Base-by-base conservation (phyloP, 2,888 invertebrate species). In the Clusia tigrina region DNA sequence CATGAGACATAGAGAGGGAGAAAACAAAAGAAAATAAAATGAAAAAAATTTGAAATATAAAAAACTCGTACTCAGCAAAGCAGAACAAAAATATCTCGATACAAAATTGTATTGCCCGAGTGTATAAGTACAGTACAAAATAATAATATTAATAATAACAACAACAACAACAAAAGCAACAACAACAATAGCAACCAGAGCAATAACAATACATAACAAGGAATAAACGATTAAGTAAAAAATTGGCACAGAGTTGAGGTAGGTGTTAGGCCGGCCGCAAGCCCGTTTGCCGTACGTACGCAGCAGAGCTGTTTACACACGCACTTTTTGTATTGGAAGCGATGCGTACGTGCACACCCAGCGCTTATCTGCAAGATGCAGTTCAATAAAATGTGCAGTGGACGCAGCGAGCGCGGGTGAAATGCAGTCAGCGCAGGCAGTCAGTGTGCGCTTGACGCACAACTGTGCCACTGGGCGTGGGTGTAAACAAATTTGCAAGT, bases 401-500 rank as follows among this genome's bases (percentile, higher is more conserved):
- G 22, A 18, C 18, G 48, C 9, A 42, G 42, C 42, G 42, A 42
- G 42, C n/a, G 42, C n/a, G 42, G n/a, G n/a, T 15, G n/a, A n/a
- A n/a, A n/a, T n/a, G n/a, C n/a, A n/a, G n/a, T n/a, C n/a, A n/a
- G n/a, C n/a, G n/a, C n/a, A n/a, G n/a, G n/a, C n/a, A n/a, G n/a
- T 32, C 6, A 2, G 48, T 20, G 5, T 48, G 48, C 22, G 48
- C 22, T 5, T 48, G n/a, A 22, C 48, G 48, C 22, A 22, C 3
- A 48, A 48, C 48, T 48, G 48, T 48, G 48, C 48, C 48, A 48
- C 48, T 48, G 48, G 48, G 48, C 48, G 48, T 48, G 20, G 48
- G 48, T 22, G 48, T 48, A 22, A 3, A n/a, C 42, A 6, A 17
- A 15, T 42, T 42, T 6, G n/a, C 9, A 42, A 42, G 42, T 42